These are phyloP conservation scores for Sus scrofa DNA, from an alignment of 2,113 vertebrate genomes.

Conservation along the genomic window DNA sequence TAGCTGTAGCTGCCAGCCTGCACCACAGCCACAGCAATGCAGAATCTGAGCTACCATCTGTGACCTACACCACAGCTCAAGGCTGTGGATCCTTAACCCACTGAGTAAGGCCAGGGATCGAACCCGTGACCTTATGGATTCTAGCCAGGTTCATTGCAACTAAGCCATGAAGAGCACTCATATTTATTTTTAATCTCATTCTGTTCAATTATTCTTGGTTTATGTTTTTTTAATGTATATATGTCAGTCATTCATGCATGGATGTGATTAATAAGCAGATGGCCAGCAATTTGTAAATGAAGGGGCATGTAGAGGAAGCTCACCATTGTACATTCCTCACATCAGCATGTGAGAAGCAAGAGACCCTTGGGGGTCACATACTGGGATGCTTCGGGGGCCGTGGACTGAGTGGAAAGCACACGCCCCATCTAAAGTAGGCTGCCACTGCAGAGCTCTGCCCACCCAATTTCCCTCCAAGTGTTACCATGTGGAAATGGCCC, in stretches of 20 bases:
- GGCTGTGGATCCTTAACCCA: too few relatives aligned
- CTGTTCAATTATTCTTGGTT: not conserved
- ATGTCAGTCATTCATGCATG: not conserved
- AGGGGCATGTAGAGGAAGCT: not conserved
- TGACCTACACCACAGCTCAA: too few relatives aligned
- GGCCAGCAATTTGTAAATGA: not conserved
- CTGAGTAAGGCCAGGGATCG: too few relatives aligned
- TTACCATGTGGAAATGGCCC: not conserved
- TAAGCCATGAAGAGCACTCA: too few relatives aligned
- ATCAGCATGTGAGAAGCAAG: not conserved
- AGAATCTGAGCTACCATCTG: too few relatives aligned
- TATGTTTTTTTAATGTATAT: not conserved
- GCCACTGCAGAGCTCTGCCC: not conserved
- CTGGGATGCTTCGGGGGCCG: not conserved
- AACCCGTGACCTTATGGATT: too few relatives aligned
- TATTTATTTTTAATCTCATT: not conserved
- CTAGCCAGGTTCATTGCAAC: too few relatives aligned
- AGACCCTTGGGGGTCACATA: not conserved
- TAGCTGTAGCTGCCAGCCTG: too few relatives aligned
- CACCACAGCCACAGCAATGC: too few relatives aligned
- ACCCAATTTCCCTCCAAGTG: not conserved
- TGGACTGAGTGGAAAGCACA: not conserved
- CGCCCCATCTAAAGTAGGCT: accelerated
- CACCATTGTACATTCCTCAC: not conserved
- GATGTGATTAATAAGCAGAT: not conserved